Conservation (phyloP, 1,140 invertebrate genomes). For the Drosophila fuyamai region DNA sequence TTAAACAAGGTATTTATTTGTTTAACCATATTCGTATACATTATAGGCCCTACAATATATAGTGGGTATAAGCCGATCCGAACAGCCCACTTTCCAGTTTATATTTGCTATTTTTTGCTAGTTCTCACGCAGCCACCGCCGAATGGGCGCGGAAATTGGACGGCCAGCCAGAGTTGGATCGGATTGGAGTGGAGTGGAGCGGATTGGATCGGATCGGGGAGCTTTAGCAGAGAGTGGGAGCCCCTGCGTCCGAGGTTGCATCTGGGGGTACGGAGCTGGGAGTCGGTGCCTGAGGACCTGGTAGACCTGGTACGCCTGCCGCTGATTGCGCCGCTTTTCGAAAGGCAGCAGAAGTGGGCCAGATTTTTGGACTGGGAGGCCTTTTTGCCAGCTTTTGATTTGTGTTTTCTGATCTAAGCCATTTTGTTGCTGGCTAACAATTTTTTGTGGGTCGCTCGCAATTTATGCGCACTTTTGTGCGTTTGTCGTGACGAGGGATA, state of each 20-base stretch:
- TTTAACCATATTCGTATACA: background rate
- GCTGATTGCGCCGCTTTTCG: constrained; percentile 23
- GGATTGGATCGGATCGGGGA: constrained; percentile 24
- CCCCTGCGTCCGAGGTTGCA: background rate
- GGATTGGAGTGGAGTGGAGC: constrained; percentile 15
- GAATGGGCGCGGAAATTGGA: constrained; percentile 75
- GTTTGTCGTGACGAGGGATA: constrained; percentile 47
- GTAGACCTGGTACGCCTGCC: background rate
- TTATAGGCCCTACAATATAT: background rate
- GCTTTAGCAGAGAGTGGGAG: constrained; percentile 15
- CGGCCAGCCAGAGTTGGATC: constrained; percentile 25
- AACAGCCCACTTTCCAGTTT: background rate
- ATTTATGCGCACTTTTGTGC: constrained; percentile 52
- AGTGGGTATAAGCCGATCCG: constrained; percentile 1
- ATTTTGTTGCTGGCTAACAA: constrained; percentile 28
- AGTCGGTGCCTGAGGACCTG: constrained; percentile 14
- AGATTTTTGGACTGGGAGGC: constrained; percentile 18
- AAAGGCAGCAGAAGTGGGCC: constrained; percentile 31
- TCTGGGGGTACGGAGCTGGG: background rate
- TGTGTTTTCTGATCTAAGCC: constrained; percentile 41
- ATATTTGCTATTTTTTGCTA: constrained; percentile 20
- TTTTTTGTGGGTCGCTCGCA: constrained; percentile 35
- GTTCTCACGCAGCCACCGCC: constrained; percentile 70
- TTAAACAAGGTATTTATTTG: too few species aligned
- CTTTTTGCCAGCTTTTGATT: constrained; percentile 36